These are phyloP conservation scores for Maccullochella peelii DNA, from an alignment of 2,113 vertebrate species.

Conservation along the genomic window DNA sequence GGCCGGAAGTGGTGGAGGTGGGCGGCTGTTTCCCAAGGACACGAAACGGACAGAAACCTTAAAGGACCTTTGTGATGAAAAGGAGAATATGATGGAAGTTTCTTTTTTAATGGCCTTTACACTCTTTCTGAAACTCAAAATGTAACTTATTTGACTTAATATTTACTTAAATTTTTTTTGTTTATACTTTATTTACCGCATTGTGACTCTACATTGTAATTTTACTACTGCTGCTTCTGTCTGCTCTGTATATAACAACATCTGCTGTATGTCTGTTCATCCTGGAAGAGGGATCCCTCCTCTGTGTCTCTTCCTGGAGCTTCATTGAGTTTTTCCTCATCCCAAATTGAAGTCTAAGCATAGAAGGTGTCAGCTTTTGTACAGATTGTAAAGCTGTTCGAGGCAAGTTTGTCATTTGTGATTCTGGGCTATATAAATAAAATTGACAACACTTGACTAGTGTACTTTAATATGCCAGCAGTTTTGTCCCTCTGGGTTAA, in stretches of 20 bases:
- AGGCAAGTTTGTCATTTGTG: neutral
- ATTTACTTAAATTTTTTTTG: neutral
- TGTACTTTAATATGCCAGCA: neutral
- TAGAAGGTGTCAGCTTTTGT: neutral
- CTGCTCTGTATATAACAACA: too few species aligned
- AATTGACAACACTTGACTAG: neutral
- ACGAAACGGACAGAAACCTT: neutral
- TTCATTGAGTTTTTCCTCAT: neutral
- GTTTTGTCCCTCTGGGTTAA: neutral
- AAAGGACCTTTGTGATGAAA: neutral
- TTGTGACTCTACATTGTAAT: neutral
- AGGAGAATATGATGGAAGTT: neutral
- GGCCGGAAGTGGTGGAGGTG: constrained; percentile 88
- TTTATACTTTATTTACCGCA: neutral
- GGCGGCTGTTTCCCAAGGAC: constrained; percentile 87
- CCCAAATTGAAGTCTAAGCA: neutral
- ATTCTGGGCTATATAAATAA: constrained; percentile 5
- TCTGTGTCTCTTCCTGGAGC: neutral
- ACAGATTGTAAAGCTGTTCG: neutral
- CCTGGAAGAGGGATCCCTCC: neutral
- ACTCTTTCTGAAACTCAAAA: neutral
- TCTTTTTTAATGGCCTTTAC: neutral
- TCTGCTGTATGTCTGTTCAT: too few species aligned
- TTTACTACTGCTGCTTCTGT: neutral
- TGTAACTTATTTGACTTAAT: neutral